Base-by-base conservation (phyloP, 2,888 invertebrate genomes). In the Rutpela maculata region DNA sequence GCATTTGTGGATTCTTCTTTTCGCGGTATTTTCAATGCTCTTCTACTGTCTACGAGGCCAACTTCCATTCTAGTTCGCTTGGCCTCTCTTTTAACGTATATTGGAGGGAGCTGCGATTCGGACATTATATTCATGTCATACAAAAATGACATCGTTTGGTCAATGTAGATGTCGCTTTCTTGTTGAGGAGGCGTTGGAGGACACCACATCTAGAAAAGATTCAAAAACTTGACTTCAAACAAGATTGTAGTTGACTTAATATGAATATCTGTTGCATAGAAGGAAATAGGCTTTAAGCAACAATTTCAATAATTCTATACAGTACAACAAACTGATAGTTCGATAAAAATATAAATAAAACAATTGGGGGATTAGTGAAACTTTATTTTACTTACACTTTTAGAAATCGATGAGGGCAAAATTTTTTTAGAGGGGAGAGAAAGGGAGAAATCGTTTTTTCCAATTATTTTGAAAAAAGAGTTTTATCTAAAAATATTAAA, bases 151-250 rank as follows among this genome's bases (percentile, higher is more conserved):
- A 97, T 91, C 78, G 96, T 94, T 84, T 93, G 93, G 89, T 99
- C 98, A 83, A 97, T 94, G 91, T 98, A 98, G 75, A 98, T 92
- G 89, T 99, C 99, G 87, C 95, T 95, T 86, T 98, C 98, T 89
- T 96, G 96, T 88, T 95, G 95, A 12, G 99, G 98, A 76, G 99
- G 99, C 19, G 99, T 99, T 75, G 98, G 99, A 73, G 99, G 99
- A 84, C 96, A 95, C 98, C 99, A 99, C 92, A 97, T 94, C 98
- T 98, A 84, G 86, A 90, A 84, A 86, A 82, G 50, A 62, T 18
- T 12, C 6, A 60, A 43, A 43, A 12, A 9, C 4, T 43, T 15
- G 4, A 43, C 12, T 15, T 43, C 43, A 43, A 15, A 43, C 11
- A 43, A 2, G 3, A 43, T 15, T 43, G 43, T 15, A 15, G 43